Percentiles rank a stretch among this genome's conserved stretches.
These are phyloP conservation scores for Scaptomyza pallida DNA, from an alignment of 1,140 invertebrate species.

Conservation along the genomic window DNA sequence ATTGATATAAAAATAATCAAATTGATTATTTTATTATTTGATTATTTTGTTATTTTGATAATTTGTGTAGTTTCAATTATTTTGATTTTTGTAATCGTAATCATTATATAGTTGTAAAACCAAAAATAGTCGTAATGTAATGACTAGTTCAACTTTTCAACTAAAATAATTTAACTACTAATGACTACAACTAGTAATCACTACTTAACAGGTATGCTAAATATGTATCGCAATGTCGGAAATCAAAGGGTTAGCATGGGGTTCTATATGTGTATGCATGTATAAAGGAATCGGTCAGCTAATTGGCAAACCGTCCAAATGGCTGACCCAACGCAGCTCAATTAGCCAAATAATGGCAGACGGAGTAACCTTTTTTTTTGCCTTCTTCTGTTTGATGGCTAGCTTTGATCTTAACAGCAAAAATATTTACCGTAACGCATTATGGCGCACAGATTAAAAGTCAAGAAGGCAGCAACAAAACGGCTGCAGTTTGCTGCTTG, in stretches of 20 bases:
- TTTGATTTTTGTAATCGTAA: no score
- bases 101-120: no score
- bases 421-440: conserved; percentile 81
- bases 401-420: conserved; percentile 73
- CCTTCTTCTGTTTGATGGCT: no score
- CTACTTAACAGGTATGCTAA: no score
- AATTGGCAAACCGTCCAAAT: conserved; percentile 53
- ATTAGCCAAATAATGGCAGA: conserved; percentile 49
- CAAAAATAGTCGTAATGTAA: no score
- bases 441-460: conserved; percentile 68
- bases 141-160: no score
- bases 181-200: no score
- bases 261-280: not conserved
- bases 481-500: conserved; percentile 22
- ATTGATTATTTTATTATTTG: no score
- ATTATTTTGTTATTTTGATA: no score
- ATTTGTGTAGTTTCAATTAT: no score
- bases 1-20: no score
- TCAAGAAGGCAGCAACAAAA: conserved; percentile 36
- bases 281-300: conserved; percentile 17
- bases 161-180: no score
- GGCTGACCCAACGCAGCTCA: conserved; percentile 51
- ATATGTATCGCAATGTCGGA: not conserved
- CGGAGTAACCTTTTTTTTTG: conserved; percentile 42
- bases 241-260: not conserved